phyloP scores from a whole-genome alignment of 2,113 vertebrate species.

The Chroicocephalus ridibundus region DNA sequence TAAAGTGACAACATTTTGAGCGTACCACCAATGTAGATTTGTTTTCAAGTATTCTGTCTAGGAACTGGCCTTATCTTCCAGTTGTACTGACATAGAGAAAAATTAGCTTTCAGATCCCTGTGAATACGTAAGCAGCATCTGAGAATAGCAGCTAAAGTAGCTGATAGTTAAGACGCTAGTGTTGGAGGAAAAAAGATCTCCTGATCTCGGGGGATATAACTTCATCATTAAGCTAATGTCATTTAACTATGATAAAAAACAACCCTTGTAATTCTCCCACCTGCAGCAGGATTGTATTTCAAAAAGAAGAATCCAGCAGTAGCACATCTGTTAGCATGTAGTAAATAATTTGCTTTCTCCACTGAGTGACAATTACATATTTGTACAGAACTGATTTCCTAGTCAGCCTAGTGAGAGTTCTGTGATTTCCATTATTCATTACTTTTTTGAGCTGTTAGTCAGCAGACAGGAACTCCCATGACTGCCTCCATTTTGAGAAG shows the following conservation, averaged over 20 bases:
- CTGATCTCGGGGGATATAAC: background rate
- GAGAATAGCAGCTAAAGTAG: background rate
- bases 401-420: background rate
- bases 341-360: background rate
- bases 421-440: constrained; percentile 41
- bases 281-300: background rate
- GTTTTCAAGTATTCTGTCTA: background rate
- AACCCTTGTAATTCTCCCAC: background rate
- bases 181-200: background rate
- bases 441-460: background rate
- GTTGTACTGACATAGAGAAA: background rate
- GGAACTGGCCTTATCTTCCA: background rate
- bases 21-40: background rate
- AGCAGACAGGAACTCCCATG: background rate
- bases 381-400: background rate
- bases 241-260: background rate
- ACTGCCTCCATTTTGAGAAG: background rate
- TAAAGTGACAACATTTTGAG: background rate
- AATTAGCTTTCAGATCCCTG: background rate
- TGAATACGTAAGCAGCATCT: background rate
- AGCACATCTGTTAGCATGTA: background rate
- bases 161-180: background rate
- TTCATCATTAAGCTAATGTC: background rate
- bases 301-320: background rate
- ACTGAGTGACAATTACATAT: background rate